Percentiles rank a stretch among this genome's conserved stretches.
Evolutionary conservation across 92 coral and sea anemone species (phyloP).

Genomic region (Phenganax subtilis): DNA sequence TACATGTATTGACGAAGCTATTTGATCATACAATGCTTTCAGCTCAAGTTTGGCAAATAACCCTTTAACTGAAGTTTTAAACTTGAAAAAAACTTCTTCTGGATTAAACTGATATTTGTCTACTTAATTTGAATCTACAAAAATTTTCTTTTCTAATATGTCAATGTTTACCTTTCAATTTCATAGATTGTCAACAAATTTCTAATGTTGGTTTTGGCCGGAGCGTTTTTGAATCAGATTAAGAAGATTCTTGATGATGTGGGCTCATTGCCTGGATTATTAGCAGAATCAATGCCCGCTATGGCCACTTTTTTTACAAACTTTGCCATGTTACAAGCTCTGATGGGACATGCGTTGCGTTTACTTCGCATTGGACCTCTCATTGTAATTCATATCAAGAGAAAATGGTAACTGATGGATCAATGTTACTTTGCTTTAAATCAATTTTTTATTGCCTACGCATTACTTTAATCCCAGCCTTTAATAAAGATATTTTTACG

Average conservation of each 20-base stretch:
- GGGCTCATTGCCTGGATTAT: constrained; percentile 49
- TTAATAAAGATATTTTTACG: no score
- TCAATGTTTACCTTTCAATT: not conserved
- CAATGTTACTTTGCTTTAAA: not conserved
- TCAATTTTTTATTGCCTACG: no score
- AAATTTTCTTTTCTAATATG: not conserved
- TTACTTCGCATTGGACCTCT: constrained; percentile 72
- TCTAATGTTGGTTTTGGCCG: constrained; percentile 65
- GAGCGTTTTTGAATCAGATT: constrained; percentile 60
- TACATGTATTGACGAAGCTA: not conserved
- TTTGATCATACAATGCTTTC: not conserved
- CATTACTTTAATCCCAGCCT: no score
- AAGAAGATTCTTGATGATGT: constrained; percentile 47
- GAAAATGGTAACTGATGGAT: constrained; percentile 49
- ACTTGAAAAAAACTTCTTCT: not conserved
- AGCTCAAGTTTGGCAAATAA: no score
- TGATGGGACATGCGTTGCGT: constrained; percentile 65
- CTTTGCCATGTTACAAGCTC: constrained; percentile 61
- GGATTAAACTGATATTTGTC: not conserved
- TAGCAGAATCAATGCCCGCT: constrained; percentile 80
- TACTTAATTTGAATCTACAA: no score
- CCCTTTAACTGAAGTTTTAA: no score
- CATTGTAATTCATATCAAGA: constrained; percentile 64
- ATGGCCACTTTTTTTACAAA: constrained; percentile 78
- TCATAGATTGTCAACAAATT: constrained; percentile 81